A percentile compares a stretch with the other conserved stretches of the same genome.
Evolutionary conservation across 1,140 invertebrate species (phyloP).

Genomic region (Helicoverpa armigera): DNA sequence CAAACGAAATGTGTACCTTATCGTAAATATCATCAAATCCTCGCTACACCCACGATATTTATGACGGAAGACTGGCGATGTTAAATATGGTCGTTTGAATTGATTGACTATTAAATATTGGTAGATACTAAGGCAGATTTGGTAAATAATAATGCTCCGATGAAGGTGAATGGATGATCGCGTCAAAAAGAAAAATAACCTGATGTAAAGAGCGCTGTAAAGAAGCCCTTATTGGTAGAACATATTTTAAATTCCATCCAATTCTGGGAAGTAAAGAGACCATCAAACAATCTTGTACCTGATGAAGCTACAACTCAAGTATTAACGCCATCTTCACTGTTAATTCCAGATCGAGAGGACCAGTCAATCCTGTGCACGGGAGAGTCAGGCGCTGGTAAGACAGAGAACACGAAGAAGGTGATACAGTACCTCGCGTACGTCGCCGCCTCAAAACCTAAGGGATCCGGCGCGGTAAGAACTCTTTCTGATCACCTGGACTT

Average conservation of each 20-base stretch:
- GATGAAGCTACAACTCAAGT: too few species aligned
- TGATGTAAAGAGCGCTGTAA: too few species aligned
- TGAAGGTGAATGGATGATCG: too few species aligned
- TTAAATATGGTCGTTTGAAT: background rate
- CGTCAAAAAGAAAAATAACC: too few species aligned
- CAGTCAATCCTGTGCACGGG: slow-evolving; percentile 99
- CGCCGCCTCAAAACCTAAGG: slow-evolving; percentile 97
- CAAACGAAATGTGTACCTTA: background rate
- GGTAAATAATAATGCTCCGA: too few species aligned
- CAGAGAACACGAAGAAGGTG: slow-evolving; percentile 99
- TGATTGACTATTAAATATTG: background rate
- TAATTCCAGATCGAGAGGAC: slow-evolving; percentile 97
- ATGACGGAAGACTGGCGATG: background rate
- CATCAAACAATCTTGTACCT: too few species aligned
- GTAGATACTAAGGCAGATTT: background rate
- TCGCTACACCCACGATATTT: background rate
- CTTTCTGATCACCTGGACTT: background rate
- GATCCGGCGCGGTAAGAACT: slow-evolving; percentile 93
- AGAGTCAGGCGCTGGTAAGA: slow-evolving; percentile 99
- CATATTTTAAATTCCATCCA: too few species aligned
- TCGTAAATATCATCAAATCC: slow-evolving; percentile 4
- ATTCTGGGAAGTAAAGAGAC: too few species aligned
- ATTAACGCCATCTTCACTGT: background rate
- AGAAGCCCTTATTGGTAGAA: too few species aligned
- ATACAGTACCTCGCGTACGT: slow-evolving; percentile 99